Evolutionary conservation across 2,113 vertebrate genomes (phyloP).

Genomic region (Microcebus ravelobensis): DNA sequence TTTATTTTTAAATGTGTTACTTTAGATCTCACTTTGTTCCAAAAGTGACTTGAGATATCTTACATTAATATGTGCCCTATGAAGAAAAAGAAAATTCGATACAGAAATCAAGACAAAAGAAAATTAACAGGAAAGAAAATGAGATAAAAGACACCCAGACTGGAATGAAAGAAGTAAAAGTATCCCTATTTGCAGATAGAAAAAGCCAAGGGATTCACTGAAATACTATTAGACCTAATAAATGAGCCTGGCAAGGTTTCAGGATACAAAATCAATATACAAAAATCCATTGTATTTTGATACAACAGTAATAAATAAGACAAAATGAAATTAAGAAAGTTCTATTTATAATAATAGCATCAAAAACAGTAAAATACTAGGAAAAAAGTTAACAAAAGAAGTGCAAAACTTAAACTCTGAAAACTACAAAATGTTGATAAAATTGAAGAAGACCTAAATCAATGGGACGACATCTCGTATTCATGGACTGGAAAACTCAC

Average conservation of each 20-base stretch:
- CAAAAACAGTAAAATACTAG: not conserved
- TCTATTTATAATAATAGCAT: not conserved
- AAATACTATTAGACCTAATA: not conserved
- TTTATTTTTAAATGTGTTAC: not conserved
- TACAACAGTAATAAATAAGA: not conserved
- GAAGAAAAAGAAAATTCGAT: not conserved
- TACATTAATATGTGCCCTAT: not conserved
- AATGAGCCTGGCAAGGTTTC: not conserved
- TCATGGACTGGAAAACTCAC: not conserved
- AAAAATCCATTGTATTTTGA: not conserved
- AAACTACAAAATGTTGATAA: not conserved
- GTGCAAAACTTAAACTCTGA: not conserved
- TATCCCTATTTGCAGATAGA: not conserved
- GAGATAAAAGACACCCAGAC: not conserved
- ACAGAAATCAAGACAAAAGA: not conserved
- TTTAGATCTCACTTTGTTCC: not conserved
- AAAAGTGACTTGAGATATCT: not conserved
- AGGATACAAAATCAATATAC: not conserved
- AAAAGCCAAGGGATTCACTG: not conserved
- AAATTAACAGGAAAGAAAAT: not conserved
- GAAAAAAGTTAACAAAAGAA: not conserved
- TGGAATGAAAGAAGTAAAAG: not conserved
- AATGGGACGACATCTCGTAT: not conserved
- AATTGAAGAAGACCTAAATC: not conserved
- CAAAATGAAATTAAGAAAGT: not conserved